Conservation (phyloP, 2,113 vertebrate genomes). For the Alexandromys fortis region DNA sequence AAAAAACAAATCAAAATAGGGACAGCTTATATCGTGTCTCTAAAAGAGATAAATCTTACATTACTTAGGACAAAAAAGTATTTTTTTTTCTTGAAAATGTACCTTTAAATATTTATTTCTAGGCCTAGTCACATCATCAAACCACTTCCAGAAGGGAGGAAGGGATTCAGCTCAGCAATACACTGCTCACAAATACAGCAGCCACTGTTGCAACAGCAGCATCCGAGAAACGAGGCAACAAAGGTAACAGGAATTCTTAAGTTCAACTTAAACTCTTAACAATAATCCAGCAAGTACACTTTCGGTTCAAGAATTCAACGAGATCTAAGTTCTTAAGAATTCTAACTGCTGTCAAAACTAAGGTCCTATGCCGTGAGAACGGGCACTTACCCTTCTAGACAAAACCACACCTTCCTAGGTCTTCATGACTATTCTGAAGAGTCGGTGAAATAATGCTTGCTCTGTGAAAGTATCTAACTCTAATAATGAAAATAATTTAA, state of each 20-base stretch:
- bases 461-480: slow-evolving; percentile 48
- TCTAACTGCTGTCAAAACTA: not conserved
- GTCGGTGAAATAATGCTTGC: slow-evolving; percentile 12
- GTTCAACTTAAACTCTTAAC: slow-evolving; percentile 39
- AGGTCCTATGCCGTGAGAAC: slow-evolving; percentile 38
- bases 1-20: slow-evolving; percentile 51
- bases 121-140: slow-evolving; percentile 28
- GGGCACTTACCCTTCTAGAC: slow-evolving; percentile 45
- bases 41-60: slow-evolving; percentile 58
- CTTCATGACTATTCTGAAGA: slow-evolving; percentile 8
- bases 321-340: slow-evolving; percentile 29
- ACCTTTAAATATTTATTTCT: slow-evolving; percentile 40
- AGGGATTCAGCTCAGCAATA: slow-evolving; percentile 87
- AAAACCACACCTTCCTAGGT: slow-evolving; percentile 36
- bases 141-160: slow-evolving; percentile 63
- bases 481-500: slow-evolving; percentile 39
- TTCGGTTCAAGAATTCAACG: slow-evolving; percentile 47
- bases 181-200: slow-evolving; percentile 75
- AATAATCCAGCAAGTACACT: slow-evolving; percentile 41
- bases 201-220: slow-evolving; percentile 67
- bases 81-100: slow-evolving; percentile 34
- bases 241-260: slow-evolving; percentile 64
- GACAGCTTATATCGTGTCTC: not conserved
- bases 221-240: slow-evolving; percentile 81
- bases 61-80: slow-evolving; percentile 35